Evolutionary conservation across 2,113 vertebrate species (phyloP).

Genomic region (Barnardius zonarius): DNA sequence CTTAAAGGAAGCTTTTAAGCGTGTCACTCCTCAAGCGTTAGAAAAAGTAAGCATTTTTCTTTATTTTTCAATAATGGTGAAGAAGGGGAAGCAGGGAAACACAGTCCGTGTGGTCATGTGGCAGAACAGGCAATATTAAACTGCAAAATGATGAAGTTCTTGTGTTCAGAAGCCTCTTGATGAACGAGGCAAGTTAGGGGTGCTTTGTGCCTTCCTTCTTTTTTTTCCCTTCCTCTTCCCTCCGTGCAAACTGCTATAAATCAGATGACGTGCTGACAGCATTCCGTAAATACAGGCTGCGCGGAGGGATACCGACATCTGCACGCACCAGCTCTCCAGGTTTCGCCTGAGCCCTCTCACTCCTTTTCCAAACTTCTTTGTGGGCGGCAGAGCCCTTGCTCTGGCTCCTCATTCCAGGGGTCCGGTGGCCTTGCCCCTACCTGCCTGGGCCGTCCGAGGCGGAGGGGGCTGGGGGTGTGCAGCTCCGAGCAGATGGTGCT

Average conservation of each 20-base stretch:
- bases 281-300: background rate
- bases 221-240: background rate
- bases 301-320: background rate
- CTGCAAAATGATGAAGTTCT: background rate
- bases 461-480: background rate
- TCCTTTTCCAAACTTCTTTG: background rate
- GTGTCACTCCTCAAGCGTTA: background rate
- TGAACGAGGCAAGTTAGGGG: background rate
- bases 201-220: background rate
- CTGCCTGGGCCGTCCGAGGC: background rate
- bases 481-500: constrained; percentile 86
- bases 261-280: background rate
- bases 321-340: background rate
- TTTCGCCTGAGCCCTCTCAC: background rate
- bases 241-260: background rate
- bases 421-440: background rate
- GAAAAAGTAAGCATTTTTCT: background rate
- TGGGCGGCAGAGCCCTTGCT: background rate
- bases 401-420: background rate
- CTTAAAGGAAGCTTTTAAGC: background rate
- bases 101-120: accelerated
- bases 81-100: background rate
- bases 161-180: background rate
- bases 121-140: background rate
- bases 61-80: background rate